Conservation (phyloP, 2,113 vertebrate species). For the Euleptes europaea region DNA sequence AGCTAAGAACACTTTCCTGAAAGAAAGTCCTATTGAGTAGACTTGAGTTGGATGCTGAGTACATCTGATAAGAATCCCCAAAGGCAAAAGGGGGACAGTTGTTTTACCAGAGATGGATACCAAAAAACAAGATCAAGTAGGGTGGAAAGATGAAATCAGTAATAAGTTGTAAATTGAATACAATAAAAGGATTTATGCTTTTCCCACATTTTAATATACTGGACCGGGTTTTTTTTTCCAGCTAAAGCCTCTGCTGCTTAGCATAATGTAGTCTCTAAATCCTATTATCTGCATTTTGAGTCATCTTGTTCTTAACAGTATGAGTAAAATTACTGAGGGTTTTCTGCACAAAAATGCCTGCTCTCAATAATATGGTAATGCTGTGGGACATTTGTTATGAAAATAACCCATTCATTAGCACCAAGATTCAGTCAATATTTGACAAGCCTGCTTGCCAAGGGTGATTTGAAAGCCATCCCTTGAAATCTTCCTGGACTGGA, state of each 20-base stretch:
- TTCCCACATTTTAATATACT: not conserved
- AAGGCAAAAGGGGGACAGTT: not conserved
- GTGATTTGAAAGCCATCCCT: not conserved
- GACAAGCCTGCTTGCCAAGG: not conserved
- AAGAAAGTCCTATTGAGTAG: no score
- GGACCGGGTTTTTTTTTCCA: not conserved
- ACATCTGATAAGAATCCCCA: no score
- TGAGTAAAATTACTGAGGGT: rapidly evolving
- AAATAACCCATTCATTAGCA: not conserved
- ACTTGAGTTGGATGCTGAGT: no score
- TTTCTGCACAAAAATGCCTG: not conserved
- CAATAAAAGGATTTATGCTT: not conserved
- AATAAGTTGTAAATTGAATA: not conserved
- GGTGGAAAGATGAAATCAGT: not conserved
- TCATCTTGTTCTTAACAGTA: rapidly evolving
- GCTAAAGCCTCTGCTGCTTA: not conserved
- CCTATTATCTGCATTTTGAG: not conserved
- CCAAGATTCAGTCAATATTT: not conserved
- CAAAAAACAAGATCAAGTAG: not conserved
- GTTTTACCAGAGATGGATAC: not conserved
- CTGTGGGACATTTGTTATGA: constrained; percentile 5
- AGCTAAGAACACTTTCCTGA: no score
- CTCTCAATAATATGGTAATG: not conserved
- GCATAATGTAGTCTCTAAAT: rapidly evolving
- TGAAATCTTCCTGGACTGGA: not conserved